Evolutionary conservation across 2,888 invertebrate genomes (phyloP), one percentile per base, ranked within the genome.

Genomic region (Slavum lentiscoides): DNA sequence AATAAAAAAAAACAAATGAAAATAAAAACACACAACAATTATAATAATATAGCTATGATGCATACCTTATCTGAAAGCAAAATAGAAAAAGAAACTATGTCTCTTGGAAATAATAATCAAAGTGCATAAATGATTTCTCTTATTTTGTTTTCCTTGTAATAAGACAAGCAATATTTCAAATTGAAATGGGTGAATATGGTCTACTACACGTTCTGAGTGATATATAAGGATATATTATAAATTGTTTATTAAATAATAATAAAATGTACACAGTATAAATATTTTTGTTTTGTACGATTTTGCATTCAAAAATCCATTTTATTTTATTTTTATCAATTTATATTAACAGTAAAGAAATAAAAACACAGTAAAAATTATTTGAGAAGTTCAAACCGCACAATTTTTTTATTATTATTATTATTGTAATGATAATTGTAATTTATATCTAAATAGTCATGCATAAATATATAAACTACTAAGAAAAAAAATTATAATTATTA

Each of bases 51-150:
- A 80, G 77, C 62, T 39, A 69, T 43, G 23, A 80, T 72, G 58
- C 80, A 72, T 72, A 70, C 55, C 53, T 69, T 69, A 72, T 80
- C 64, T 80, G 80, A 80, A 80, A 80, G 80, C 80, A 64, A 80
- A 72, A 80, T 70, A 17, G 58, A 17, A 75, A 58, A 58, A 58
- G 7, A 72, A 13, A 59, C 11, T 37, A 66, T 74, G 55, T 37
- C 21, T 66, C 37, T 74, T 39, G 55, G 17, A 39, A 70, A 55
- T 69, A 69, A 70, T 43, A 70, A 55, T 43, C n/a, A 53, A 77
- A 70, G 61, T 77, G 69, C 69, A 70, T 37, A n/a, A 23, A 61
- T 67, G 39, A 39, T 58, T 39, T 75, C 58, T 58, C 9, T 61
- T 61, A 58, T 58, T 39, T 55, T 19, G 17, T 15, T 39, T 73